Evolutionary conservation across 2,797 vertebrate genomes (phyloP), one percentile per base, ranked within the genome.

Genomic region (Phataginus tetradactyla): DNA sequence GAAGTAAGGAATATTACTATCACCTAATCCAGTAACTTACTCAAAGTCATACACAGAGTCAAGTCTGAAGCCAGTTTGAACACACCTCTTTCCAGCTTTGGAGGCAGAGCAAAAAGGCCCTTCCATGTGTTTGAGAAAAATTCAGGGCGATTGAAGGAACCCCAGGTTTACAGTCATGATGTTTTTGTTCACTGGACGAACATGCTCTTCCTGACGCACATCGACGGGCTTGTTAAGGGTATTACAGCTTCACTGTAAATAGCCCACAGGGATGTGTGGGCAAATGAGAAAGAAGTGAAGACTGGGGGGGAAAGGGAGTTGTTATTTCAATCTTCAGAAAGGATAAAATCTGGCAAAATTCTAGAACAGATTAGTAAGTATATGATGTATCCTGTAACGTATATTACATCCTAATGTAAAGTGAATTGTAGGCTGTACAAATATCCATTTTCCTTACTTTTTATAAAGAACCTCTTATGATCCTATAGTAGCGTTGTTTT

Each of bases 331-430:
- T 32, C 23, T 3, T 20, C 25, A 6, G 53, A 29, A 37, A 34
- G 5, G 32, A 1, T 32, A 34, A 61, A 17, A 13, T 37, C 32
- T 42, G 63, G 53, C 55, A 72, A 49, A 68, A 34, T 25, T 61
- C 71, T 90, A 53, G 34, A 79, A 12, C 27, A 51, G 57, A 39
- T 18, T 34, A 25, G 1, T 29, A 57, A 32, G 45, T 6, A 0
- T 4, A 4, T 0, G 1, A 2, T 25, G 11, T 29, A 11, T 71
- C 14, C 32, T 12, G 8, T 53, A 23, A 55, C 53, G 10, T 7
- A 3, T 12, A 5, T 68, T 81, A 2, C 39, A 37, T 21, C 20
- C 57, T 14, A 9, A 53, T 11, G 10, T 15, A 15, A 15, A 8
- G 53, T 6, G 69, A 13, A 18, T 34, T 23, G 7, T 34, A 66